These are phyloP conservation scores for Meganola albula DNA, from an alignment of 2,888 invertebrate species.

Conservation along the genomic window DNA sequence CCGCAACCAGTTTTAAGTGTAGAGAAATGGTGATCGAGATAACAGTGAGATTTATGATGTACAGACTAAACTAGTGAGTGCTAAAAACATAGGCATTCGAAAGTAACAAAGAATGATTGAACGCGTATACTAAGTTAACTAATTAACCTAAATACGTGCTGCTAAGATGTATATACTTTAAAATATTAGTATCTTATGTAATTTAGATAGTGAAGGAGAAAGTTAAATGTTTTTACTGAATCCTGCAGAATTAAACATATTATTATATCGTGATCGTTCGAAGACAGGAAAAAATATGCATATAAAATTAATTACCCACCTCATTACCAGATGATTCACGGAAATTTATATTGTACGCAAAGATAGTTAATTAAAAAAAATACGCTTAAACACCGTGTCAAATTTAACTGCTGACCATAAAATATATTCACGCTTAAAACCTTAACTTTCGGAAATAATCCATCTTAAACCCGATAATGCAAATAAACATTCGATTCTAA, in stretches of 20 bases:
- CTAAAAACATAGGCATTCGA: slow-evolving; percentile 27
- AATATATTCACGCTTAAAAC: slow-evolving; percentile 14
- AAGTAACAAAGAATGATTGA: slow-evolving; percentile 42
- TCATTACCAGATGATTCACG: slow-evolving; percentile 12
- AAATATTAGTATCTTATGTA: slow-evolving; percentile 17
- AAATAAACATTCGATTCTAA: slow-evolving; percentile 26
- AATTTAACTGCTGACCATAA: slow-evolving; percentile 12
- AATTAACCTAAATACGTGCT: slow-evolving; percentile 39
- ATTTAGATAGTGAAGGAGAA: slow-evolving; percentile 20
- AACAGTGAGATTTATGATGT: slow-evolving; percentile 42
- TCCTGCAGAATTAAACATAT: too few relatives aligned
- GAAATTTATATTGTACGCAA: slow-evolving; percentile 16
- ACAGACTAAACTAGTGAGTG: slow-evolving; percentile 7
- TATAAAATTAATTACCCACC: slow-evolving; percentile 5
- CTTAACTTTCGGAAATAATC: slow-evolving; percentile 21
- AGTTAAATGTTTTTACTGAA: too few relatives aligned
- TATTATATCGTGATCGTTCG: too few relatives aligned
- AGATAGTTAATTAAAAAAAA: slow-evolving; percentile 15
- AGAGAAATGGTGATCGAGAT: slow-evolving; percentile 40
- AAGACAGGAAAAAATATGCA: background rate
- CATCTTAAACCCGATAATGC: slow-evolving; percentile 10
- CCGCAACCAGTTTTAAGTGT: slow-evolving; percentile 29
- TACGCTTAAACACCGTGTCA: slow-evolving; percentile 16
- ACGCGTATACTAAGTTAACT: slow-evolving; percentile 32
- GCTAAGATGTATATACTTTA: slow-evolving; percentile 20